Percentiles rank a stretch among this genome's conserved stretches.
Evolutionary conservation across 2,888 invertebrate species (phyloP).

Genomic region (Lampropteryx suffumata): DNA sequence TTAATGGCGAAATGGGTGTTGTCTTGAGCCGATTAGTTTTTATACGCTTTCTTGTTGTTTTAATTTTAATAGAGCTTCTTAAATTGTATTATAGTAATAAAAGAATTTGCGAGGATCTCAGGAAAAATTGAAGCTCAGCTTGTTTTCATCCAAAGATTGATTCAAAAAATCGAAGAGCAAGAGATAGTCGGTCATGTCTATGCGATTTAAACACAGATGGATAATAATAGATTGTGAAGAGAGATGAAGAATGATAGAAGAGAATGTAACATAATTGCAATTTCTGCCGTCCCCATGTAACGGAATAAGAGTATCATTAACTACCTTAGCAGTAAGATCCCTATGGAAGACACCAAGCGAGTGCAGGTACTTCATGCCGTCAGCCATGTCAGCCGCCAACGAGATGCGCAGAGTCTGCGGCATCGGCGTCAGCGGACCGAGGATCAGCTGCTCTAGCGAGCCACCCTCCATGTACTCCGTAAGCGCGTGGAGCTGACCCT

Average conservation of each 20-base stretch:
- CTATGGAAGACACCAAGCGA: constrained; percentile 96
- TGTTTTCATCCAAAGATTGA: no score
- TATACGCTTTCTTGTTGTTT: constrained; percentile 3
- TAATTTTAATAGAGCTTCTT: background rate
- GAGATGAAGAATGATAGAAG: no score
- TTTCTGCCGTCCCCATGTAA: no score
- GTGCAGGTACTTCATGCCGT: constrained; percentile 97
- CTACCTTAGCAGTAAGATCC: constrained; percentile 96
- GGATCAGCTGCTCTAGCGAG: constrained; percentile 95
- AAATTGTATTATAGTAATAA: no score
- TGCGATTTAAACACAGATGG: no score
- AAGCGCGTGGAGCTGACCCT: constrained; percentile 96
- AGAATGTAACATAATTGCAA: no score
- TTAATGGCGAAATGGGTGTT: constrained; percentile 13
- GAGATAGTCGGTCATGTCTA: no score
- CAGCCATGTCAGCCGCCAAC: constrained; percentile 93
- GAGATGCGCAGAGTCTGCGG: constrained; percentile 91
- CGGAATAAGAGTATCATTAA: background rate
- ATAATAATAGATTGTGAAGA: no score
- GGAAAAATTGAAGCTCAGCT: no score
- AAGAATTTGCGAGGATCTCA: no score
- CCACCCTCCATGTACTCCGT: constrained; percentile 98
- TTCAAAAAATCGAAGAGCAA: no score
- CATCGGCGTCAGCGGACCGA: constrained; percentile 86
- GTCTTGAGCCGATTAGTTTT: constrained; percentile 7